Conservation (phyloP, 2,113 vertebrate species). For the Grallaria varia region DNA sequence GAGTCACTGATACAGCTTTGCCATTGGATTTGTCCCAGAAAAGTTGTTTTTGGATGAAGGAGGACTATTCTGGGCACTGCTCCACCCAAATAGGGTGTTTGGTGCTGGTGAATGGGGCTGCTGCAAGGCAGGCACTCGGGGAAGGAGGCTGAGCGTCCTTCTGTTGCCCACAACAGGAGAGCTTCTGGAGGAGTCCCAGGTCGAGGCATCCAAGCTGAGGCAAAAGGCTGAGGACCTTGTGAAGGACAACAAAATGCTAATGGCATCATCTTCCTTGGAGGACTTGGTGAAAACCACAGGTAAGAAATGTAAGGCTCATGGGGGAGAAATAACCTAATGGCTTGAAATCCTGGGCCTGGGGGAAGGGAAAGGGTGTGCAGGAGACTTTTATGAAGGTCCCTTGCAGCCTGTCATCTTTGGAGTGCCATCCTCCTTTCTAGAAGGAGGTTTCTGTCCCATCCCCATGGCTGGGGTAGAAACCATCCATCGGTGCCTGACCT, state of each 20-base stretch:
- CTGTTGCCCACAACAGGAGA: conserved; percentile 77
- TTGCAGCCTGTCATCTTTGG: not conserved
- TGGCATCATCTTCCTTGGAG: conserved; percentile 70
- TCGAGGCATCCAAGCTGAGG: conserved; percentile 87
- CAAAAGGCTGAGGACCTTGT: conserved; percentile 93
- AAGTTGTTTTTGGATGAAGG: not conserved
- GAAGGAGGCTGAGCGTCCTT: not conserved
- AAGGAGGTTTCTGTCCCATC: not conserved
- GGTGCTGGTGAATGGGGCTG: not conserved
- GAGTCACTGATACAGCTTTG: not conserved
- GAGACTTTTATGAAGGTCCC: not conserved
- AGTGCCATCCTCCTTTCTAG: not conserved
- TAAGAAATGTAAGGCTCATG: not conserved
- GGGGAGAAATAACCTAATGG: not conserved
- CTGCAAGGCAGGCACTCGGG: fast-evolving
- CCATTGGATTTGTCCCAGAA: not conserved
- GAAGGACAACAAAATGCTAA: conserved; percentile 86
- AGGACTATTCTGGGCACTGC: not conserved
- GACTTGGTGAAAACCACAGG: conserved; percentile 65
- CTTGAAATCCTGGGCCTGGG: not conserved
- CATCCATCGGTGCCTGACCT: not conserved
- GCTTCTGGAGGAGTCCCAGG: conserved; percentile 91
- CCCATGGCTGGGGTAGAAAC: not conserved
- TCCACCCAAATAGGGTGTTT: not conserved
- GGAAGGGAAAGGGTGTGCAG: not conserved